phyloP scores from a whole-genome alignment of 2,113 vertebrate species.

The Bothrops jararaca region DNA sequence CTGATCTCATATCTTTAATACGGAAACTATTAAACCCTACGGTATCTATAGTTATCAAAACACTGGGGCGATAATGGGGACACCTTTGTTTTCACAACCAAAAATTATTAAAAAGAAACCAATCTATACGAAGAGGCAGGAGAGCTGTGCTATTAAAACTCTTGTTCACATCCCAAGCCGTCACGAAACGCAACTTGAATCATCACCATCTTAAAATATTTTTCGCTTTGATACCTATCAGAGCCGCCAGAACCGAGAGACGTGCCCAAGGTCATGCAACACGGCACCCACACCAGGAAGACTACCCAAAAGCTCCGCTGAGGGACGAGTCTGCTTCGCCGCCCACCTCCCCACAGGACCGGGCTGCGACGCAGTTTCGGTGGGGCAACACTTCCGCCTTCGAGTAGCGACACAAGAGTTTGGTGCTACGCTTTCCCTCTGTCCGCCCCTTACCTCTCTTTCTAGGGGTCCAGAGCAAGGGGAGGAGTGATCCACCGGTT shows the following conservation, averaged over 20 bases:
- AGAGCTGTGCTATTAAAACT: not conserved
- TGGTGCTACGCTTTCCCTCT: not conserved
- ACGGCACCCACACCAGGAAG: not conserved
- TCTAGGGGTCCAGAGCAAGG: not conserved
- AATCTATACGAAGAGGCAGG: not conserved
- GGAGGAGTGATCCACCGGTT: not conserved
- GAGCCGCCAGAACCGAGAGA: not conserved
- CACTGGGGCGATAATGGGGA: not conserved
- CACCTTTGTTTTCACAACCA: not conserved
- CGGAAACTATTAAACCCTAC: not conserved
- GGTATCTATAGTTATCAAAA: not conserved
- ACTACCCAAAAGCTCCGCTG: not conserved
- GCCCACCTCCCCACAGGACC: not conserved
- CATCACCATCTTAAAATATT: not conserved
- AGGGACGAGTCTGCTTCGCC: not conserved
- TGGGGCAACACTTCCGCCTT: not conserved
- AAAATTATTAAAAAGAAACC: not conserved
- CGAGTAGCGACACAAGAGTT: not conserved
- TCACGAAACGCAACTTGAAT: not conserved
- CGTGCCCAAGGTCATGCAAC: conserved; percentile 4
- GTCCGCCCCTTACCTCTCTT: not conserved
- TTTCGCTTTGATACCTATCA: not conserved
- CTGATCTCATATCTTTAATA: not conserved
- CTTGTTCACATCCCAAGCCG: not conserved
- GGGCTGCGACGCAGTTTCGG: not conserved